Evolutionary conservation across 2,797 vertebrate genomes (phyloP), one percentile per base, ranked within the genome.

Genomic region (Tangara arthus): DNA sequence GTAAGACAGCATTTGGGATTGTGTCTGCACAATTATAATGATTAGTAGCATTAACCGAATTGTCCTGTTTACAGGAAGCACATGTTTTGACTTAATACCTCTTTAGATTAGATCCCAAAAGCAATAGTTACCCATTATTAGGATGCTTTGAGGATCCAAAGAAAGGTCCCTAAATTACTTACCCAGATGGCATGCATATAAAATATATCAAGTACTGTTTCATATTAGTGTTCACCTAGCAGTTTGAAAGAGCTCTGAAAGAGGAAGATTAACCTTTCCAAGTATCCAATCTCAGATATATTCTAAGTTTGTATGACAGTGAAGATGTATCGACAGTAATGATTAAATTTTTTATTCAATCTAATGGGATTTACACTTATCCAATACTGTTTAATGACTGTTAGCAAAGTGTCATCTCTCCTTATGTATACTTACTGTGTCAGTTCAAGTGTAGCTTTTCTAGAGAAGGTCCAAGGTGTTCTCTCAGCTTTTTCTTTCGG

Each of bases 401-500:
- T 68, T 82, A 49, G 21, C 28, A 60, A 72, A 69, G 35, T 63
- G 30, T 83, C 46, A 71, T 28, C 8, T 73, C 52, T 70, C 17
- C 32, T 30, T 34, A 47, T 55, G 56, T 17, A 76, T 91, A 97
- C 98, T 98, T 81, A 99, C 99, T 99, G 99, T 14, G 99, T 99
- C 82, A 99, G 97, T 94, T 99, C 99, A 35, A 99, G 98, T 12
- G 99, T 99, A 91, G 98, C 99, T 97, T 99, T 98, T 73, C 99
- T 98, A 39, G 99, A 99, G 77, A 99, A 99, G 1, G 98, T 98
- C 99, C 99, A 99, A 16, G 98, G 97, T 0, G 98, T 97, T 94
- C 95, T 98, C 92, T 99, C 98, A 68, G 97, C 97, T 89, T 98
- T 95, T 42, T 99, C 98, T 76, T 97, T 93, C 0, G 99, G 99